Percentiles rank a stretch among this genome's conserved stretches.
Evolutionary conservation across 2,888 invertebrate genomes (phyloP).

Genomic region (Ephialtes manifestator): DNA sequence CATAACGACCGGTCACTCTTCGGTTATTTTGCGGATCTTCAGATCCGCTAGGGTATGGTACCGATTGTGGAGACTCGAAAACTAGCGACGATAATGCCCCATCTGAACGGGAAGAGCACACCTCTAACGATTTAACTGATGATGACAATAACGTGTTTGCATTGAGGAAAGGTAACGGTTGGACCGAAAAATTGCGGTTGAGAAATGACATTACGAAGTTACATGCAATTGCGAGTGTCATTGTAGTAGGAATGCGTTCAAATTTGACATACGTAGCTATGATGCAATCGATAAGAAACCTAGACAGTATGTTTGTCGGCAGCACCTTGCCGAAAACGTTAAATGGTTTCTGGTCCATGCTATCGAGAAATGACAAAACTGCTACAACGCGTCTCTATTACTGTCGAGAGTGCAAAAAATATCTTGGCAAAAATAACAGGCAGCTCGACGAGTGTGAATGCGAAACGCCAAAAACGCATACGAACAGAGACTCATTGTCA

Average conservation of each 20-base stretch:
- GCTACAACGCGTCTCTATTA: conserved; percentile 4
- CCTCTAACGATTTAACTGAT: not conserved
- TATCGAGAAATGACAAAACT: not conserved
- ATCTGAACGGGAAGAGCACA: not conserved
- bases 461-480: not conserved
- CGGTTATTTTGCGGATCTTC: no score
- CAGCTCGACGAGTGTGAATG: conserved; percentile 9
- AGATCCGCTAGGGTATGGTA: no score
- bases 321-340: not conserved
- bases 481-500: no score
- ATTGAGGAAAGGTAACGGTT: not conserved
- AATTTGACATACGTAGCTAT: no score
- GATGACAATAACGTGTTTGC: not conserved
- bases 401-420: not conserved
- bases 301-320: not conserved
- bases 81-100: not conserved
- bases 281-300: not conserved
- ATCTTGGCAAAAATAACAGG: not conserved
- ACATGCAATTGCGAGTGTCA: no score
- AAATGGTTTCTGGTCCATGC: not conserved
- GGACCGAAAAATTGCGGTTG: not conserved
- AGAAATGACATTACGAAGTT: not conserved
- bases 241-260: no score
- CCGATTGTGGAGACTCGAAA: not conserved
- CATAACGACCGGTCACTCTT: no score